Percentiles rank a stretch among this genome's conserved stretches.
Conservation (phyloP, 2,797 vertebrate species). For the Molossus alvarezi region DNA sequence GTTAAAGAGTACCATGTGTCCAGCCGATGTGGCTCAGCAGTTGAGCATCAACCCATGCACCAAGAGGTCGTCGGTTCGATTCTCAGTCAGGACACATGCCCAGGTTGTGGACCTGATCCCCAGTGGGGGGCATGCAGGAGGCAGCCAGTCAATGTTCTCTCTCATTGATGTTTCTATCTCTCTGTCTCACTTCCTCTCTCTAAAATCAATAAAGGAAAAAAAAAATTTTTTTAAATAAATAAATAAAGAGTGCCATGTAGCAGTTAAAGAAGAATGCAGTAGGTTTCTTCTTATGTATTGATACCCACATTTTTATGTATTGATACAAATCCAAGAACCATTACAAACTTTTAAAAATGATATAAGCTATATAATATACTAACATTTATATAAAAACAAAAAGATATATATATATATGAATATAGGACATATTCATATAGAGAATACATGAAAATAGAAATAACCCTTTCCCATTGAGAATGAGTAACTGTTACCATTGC, state of each 20-base stretch:
- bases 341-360: slow-evolving; percentile 20
- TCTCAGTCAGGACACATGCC: too few species aligned
- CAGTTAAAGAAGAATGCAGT: not conserved
- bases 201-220: too few species aligned
- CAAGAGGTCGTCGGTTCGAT: too few species aligned
- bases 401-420: not conserved
- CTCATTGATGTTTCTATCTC: too few species aligned
- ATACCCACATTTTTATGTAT: not conserved
- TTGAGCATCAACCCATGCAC: too few species aligned
- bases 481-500: not conserved
- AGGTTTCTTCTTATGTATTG: not conserved
- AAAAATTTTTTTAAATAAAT: too few species aligned
- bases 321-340: not conserved
- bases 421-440: not conserved
- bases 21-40: too few species aligned
- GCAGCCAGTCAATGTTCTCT: too few species aligned
- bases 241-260: not conserved
- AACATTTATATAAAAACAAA: slow-evolving; percentile 46
- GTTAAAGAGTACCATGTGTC: not conserved
- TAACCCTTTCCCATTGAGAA: not conserved
- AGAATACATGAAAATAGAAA: slow-evolving; percentile 53
- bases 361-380: not conserved
- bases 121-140: too few species aligned
- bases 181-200: too few species aligned
- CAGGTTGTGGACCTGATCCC: too few species aligned